phyloP scores from a whole-genome alignment of 2,888 invertebrate species.

The Watsonalla binaria region DNA sequence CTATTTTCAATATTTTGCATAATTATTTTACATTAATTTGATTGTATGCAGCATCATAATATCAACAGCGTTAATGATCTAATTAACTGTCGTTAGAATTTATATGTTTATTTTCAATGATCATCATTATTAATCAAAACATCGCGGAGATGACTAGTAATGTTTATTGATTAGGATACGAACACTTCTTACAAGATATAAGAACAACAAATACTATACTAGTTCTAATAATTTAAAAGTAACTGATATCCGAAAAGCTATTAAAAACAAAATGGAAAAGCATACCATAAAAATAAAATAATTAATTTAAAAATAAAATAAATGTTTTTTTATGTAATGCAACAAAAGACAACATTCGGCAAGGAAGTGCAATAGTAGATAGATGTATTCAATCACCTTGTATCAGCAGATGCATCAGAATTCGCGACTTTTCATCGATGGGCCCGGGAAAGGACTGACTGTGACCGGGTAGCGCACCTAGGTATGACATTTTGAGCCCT shows the following conservation, averaged over 20 bases:
- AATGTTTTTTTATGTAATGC: background rate
- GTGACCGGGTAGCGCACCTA: background rate
- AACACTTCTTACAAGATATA: background rate
- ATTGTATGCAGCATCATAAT: background rate
- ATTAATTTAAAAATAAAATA: background rate
- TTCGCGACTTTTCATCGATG: background rate
- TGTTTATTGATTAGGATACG: background rate
- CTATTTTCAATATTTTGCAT: no score
- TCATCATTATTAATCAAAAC: slow-evolving; percentile 4
- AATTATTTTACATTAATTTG: no score
- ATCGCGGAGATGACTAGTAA: background rate
- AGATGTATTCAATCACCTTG: background rate
- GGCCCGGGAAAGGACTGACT: background rate
- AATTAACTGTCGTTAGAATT: slow-evolving; percentile 3
- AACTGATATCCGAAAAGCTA: background rate
- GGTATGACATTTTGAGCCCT: slow-evolving; percentile 11
- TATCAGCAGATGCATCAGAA: background rate
- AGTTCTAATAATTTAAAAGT: no score
- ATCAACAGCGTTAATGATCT: background rate
- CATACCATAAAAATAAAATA: background rate
- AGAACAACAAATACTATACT: no score
- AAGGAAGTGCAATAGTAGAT: background rate
- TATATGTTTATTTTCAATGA: slow-evolving; percentile 3
- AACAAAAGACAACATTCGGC: background rate
- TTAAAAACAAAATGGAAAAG: background rate